Evolutionary conservation across 2,888 invertebrate genomes (phyloP), one percentile per base, ranked within the genome.

Genomic region (Apodemia zela): DNA sequence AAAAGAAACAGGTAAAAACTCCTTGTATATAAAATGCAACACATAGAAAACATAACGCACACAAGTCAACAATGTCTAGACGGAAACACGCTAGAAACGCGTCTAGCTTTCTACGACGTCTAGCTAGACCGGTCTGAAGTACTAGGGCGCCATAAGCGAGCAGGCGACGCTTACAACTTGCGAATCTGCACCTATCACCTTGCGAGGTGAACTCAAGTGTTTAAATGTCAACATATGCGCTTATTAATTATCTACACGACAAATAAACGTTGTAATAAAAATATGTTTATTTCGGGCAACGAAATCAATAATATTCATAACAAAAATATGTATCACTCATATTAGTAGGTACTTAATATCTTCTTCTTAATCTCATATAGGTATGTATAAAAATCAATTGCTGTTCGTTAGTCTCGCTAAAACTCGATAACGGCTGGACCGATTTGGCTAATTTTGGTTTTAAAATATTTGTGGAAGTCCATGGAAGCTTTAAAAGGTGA

Each of bases 111-210:
- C 25, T 13, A 29, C 7, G 29, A 29, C 25, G 25, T 57, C 54
- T 57, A 29, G 54, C 54, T 57, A 57, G 54, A 57, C 54, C 25
- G 15, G 54, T 57, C 63, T 49, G 13, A 59, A 42, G 47, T 61
- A 64, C 64, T 47, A 64, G 64, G 61, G n/a, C 2, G 13, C 7
- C 58, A 61, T 57, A 15, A 54, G 25, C 4, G 21, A 15, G 29
- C 25, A 54, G 25, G 25, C 54, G 29, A 15, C 13, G 51, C 13
- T n/a, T 18, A 49, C 42, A 17, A 49, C 47, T 8, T 49, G 49
- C 49, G 51, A 51, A 3, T 11, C 38, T 13, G 42, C 42, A 42
- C 13, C n/a, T n/a, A 25, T 54, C 25, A 54, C 54, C 54, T 54
- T 54, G 54, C 2, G 13, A 15, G 15, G 25, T 15, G 54, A 51